Evolutionary conservation across 2,113 vertebrate species (phyloP).

Genomic region (Pogona vitticeps): DNA sequence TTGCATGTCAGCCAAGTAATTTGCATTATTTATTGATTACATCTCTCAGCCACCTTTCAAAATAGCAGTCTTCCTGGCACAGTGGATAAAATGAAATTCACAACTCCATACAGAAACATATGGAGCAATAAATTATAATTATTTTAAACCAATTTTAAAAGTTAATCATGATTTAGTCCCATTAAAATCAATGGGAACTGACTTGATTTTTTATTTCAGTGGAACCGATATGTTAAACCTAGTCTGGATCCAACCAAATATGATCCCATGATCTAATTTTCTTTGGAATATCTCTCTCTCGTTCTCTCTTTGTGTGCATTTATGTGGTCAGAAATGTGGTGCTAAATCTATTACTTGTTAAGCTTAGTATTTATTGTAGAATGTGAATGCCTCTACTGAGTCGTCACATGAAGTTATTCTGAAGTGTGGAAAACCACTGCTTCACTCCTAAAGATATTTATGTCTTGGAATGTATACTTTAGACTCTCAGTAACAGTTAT

Average conservation of each 20-base stretch:
- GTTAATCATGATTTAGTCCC: neutral
- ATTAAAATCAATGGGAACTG: neutral
- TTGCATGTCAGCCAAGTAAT: no score
- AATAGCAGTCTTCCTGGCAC: no score
- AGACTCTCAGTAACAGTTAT: neutral
- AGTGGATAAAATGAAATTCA: neutral
- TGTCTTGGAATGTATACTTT: neutral
- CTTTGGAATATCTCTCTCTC: neutral
- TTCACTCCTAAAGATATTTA: neutral
- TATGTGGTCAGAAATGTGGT: neutral
- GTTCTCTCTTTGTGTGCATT: no score
- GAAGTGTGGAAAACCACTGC: constrained; percentile 15
- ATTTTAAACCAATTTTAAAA: neutral
- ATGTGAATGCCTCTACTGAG: constrained; percentile 3
- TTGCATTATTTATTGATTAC: no score
- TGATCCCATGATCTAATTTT: neutral
- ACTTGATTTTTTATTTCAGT: neutral
- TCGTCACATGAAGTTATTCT: neutral
- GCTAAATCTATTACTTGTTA: neutral
- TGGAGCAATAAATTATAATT: neutral
- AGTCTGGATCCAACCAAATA: neutral
- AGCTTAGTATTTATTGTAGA: constrained; percentile 7
- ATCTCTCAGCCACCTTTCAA: no score
- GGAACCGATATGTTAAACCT: neutral
- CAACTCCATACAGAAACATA: neutral